Evolutionary conservation across 2,113 vertebrate species (phyloP).

Genomic region (Hassar affinis): DNA sequence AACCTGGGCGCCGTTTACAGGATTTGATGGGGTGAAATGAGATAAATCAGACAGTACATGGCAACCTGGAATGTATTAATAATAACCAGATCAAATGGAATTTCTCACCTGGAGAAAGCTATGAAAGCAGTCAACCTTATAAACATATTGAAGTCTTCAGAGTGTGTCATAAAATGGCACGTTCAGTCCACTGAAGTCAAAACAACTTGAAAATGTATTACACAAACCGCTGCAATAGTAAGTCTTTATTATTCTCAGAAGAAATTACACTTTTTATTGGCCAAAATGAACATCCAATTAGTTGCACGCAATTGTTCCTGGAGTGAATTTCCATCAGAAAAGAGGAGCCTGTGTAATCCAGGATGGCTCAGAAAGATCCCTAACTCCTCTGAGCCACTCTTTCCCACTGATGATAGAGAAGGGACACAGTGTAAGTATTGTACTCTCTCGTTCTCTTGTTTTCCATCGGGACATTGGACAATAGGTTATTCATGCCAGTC

Average conservation of each 20-base stretch:
- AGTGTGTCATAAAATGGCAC: background rate
- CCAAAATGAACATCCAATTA: constrained; percentile 32
- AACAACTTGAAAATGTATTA: background rate
- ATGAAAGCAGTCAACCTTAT: constrained; percentile 38
- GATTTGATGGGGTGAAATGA: constrained; percentile 59
- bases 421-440: constrained; percentile 55
- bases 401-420: constrained; percentile 49
- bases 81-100: constrained; percentile 58
- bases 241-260: background rate
- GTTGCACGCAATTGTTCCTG: constrained; percentile 46
- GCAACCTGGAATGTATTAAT: constrained; percentile 45
- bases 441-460: constrained; percentile 32
- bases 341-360: constrained; percentile 49
- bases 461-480: constrained; percentile 44
- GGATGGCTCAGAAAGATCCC: constrained; percentile 46
- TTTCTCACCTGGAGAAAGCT: constrained; percentile 42
- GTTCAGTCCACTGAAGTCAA: background rate
- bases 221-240: background rate
- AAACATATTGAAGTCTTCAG: constrained; percentile 1
- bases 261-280: constrained; percentile 17
- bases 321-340: constrained; percentile 46
- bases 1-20: constrained; percentile 53
- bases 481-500: constrained; percentile 55
- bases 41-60: constrained; percentile 61
- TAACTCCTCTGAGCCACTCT: constrained; percentile 48